Evolutionary conservation across 2,888 invertebrate species (phyloP).

Genomic region (Herminia tarsipennalis): DNA sequence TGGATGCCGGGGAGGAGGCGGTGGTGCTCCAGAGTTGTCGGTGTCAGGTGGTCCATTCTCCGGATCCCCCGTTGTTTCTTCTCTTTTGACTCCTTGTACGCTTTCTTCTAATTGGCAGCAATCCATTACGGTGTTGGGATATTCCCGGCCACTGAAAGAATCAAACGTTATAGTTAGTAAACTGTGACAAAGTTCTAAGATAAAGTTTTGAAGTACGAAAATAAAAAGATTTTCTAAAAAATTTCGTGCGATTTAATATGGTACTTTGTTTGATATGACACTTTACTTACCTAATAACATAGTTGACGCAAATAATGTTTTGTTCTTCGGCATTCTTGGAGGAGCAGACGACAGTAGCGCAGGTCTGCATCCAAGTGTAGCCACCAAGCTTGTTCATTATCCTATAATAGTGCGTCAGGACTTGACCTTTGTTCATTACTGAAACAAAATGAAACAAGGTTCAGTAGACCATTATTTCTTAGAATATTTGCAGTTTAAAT

Average conservation of each 20-base stretch:
- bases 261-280: background rate
- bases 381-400: constrained; percentile 98
- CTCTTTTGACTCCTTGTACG: constrained; percentile 92
- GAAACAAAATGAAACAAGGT: constrained; percentile 61
- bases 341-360: constrained; percentile 98
- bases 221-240: no score
- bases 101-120: constrained; percentile 96
- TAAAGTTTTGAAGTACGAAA: background rate
- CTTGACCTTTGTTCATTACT: constrained; percentile 99
- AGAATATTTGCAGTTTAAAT: no score
- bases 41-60: constrained; percentile 96
- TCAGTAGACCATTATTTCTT: background rate
- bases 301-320: constrained; percentile 98
- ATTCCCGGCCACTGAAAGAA: constrained; percentile 92
- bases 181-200: background rate
- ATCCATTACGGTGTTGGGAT: constrained; percentile 96
- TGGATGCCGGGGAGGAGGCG: constrained; percentile 69
- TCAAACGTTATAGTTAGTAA: constrained; percentile 4
- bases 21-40: constrained; percentile 85
- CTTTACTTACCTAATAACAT: constrained; percentile 93
- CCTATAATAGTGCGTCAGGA: constrained; percentile 97
- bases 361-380: constrained; percentile 98
- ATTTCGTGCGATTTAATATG: background rate
- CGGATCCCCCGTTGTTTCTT: constrained; percentile 93
- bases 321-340: constrained; percentile 98